These are phyloP conservation scores for Diglossa cyanea DNA, from an alignment of 2,797 vertebrate species.

Conservation along the genomic window DNA sequence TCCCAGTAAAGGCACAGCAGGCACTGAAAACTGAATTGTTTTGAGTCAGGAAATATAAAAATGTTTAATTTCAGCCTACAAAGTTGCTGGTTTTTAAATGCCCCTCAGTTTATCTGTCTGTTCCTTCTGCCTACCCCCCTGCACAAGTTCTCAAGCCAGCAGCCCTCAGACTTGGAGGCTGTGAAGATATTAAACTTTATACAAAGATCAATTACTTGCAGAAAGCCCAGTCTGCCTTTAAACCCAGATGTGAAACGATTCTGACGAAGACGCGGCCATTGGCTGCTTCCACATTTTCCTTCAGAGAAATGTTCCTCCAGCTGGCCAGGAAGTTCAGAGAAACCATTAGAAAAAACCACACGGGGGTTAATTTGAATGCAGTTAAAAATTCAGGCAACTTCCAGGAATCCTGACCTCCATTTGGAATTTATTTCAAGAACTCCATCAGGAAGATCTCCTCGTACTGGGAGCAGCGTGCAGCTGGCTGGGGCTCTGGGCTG, in stretches of 20 bases:
- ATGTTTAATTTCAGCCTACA: neutral
- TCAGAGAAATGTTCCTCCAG: neutral
- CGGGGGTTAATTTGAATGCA: neutral
- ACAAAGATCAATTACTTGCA: neutral
- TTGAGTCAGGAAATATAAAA: neutral
- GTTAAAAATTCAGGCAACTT: neutral
- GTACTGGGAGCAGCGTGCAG: neutral
- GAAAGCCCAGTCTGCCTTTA: neutral
- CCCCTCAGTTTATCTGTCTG: neutral
- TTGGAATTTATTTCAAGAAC: neutral
- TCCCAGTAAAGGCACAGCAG: conserved; percentile 5
- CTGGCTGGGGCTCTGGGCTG: accelerated
- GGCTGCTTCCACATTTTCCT: neutral
- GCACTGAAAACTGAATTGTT: neutral
- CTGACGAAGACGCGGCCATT: accelerated
- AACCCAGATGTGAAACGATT: neutral
- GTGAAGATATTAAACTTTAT: neutral
- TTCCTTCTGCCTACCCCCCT: neutral
- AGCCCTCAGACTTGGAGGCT: neutral
- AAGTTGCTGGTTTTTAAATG: neutral
- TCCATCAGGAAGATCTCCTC: neutral
- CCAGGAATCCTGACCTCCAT: neutral
- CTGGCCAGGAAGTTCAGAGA: neutral
- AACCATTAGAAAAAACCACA: neutral
- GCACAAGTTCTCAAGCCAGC: neutral